Percentiles rank a stretch among this genome's conserved stretches.
Conservation (phyloP, 1,140 invertebrate species). For the Drosophila obscura region DNA sequence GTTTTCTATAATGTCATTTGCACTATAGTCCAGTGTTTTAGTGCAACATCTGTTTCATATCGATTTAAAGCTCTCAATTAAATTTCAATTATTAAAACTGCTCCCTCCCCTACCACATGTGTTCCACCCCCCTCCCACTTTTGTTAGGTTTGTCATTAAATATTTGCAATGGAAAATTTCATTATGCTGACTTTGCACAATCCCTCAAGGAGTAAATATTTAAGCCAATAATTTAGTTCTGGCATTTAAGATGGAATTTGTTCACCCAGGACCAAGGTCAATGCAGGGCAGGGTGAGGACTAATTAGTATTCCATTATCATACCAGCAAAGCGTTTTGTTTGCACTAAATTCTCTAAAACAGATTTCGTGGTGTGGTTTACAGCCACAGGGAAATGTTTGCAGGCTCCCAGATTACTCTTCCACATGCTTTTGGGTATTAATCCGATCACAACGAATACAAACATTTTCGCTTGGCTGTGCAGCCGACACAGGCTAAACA, state of each 20-base stretch:
- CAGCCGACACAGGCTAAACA: neutral
- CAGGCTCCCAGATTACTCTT: too few relatives aligned
- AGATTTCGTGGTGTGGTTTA: constrained; percentile 23
- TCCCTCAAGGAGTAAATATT: constrained; percentile 46
- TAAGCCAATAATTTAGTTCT: constrained; percentile 58
- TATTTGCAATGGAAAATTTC: constrained; percentile 59
- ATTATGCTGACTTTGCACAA: constrained; percentile 39
- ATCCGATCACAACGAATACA: neutral
- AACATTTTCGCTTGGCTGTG: constrained; percentile 6
- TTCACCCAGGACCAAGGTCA: constrained; percentile 41
- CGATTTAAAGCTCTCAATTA: constrained; percentile 2
- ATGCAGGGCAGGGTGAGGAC: constrained; percentile 5
- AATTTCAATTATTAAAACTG: neutral
- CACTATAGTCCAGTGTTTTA: neutral
- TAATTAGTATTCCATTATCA: constrained; percentile 77
- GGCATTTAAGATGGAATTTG: constrained; percentile 40
- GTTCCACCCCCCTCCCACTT: too few relatives aligned
- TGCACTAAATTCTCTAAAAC: constrained; percentile 66
- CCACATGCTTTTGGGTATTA: neutral
- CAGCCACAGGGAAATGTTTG: constrained; percentile 13
- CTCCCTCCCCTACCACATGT: too few relatives aligned
- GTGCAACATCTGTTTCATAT: neutral
- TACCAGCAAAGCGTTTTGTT: constrained; percentile 72
- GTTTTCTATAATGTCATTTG: neutral
- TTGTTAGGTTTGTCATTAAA: constrained; percentile 42